Evolutionary conservation across 2,797 vertebrate species (phyloP), one percentile per base, ranked within the genome.

Genomic region (Thaleichthys pacificus): DNA sequence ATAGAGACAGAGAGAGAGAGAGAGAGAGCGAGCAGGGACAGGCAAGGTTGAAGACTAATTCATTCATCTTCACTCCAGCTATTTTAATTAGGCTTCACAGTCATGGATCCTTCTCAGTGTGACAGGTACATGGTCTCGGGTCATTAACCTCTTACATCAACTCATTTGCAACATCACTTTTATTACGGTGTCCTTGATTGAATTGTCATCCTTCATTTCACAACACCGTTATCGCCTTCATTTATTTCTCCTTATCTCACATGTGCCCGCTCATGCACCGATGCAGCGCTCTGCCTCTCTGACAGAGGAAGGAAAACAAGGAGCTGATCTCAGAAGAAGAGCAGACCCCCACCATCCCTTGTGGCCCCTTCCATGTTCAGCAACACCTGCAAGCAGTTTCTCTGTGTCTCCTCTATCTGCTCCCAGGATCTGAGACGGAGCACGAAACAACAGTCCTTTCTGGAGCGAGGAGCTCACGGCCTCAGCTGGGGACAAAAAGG

Each of bases 201-300:
- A 74, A 87, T 85, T 84, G 38, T 82, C 75, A 82, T 61, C 57
- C 69, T 68, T 85, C 85, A 85, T 86, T 86, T 82, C 58, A 75
- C 58, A 12, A 61, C 68, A 70, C 54, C 81, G 70, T 74, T 61
- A 57, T 61, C 28, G 30, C 28, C 47, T 68, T 54, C 61, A 51
- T 80, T 22, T 68, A 67, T 66, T 68, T 35, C 12, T 19, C 56
- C 57, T 61, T 51, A 30, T 69, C 56, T 56, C 21, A 9, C 21
- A 24, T 19, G 15, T 65, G 51, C 9, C 32, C 22, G 3, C 22
- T 35, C n/a, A 64, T 9, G n/a, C 24, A 22, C 60, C 17, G 26
- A 28, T 42, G 49, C 12, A 54, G 42, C n/a, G 7, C 51, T 38
- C 63, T 32, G 56, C 56, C 65, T 28, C 28, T 70, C 17, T 70